These are phyloP conservation scores for Sussaba pulchella DNA, from an alignment of 2,888 invertebrate species.

Conservation along the genomic window DNA sequence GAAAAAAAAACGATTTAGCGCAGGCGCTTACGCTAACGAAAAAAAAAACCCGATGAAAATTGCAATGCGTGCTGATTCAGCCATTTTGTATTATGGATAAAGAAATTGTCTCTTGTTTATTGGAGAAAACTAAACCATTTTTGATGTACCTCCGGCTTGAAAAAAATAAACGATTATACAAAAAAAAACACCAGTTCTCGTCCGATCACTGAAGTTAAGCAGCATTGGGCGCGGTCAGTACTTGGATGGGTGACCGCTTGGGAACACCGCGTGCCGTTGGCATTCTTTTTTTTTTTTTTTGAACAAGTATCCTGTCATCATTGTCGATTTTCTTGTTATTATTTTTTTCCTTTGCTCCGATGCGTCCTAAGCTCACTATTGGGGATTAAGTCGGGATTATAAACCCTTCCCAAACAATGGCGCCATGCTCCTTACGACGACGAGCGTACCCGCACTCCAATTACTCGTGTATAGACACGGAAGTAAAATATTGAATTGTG, in stretches of 20 bases:
- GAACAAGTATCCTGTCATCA: not conserved
- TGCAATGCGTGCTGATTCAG: slow-evolving; percentile 5
- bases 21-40: no score
- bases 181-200: slow-evolving; percentile 47
- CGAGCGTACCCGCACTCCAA: no score
- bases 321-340: not conserved
- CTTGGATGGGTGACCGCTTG: slow-evolving; percentile 66
- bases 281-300: slow-evolving; percentile 22
- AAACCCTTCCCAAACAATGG: no score
- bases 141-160: not conserved
- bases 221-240: slow-evolving; percentile 60
- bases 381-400: no score
- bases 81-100: not conserved
- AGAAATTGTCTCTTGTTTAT: slow-evolving; percentile 8
- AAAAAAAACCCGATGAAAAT: not conserved
- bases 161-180: not conserved
- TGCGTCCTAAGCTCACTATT: no score
- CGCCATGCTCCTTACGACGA: no score
- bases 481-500: no score
- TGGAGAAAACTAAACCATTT: not conserved
- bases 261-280: slow-evolving; percentile 62
- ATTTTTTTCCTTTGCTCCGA: not conserved
- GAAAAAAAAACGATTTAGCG: no score
- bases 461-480: no score
- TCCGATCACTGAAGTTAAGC: slow-evolving; percentile 60